Conservation (phyloP, 2,888 invertebrate genomes). For the Allacma fusca region DNA sequence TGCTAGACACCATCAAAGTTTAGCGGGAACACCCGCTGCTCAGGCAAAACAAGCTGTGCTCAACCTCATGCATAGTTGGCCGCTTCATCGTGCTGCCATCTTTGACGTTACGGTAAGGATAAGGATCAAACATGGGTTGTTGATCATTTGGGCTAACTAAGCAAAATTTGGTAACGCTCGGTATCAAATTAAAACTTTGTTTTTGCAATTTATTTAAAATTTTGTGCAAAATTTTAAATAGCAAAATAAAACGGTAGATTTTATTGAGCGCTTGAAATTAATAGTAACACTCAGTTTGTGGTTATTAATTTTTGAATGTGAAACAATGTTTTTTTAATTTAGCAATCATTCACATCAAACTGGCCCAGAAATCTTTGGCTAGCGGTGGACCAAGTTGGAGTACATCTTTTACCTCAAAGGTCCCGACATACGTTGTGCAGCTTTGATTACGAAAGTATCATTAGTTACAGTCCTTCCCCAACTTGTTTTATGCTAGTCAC, state of each 20-base stretch:
- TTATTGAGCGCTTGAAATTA: too few relatives aligned
- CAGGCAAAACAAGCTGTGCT: conserved; percentile 92
- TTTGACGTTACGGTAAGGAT: conserved; percentile 79
- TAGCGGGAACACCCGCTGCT: conserved; percentile 81
- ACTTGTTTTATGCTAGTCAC: conserved; percentile 94
- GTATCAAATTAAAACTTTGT: too few relatives aligned
- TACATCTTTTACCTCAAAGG: conserved; percentile 87
- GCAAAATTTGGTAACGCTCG: too few relatives aligned
- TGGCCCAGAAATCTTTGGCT: conserved; percentile 94
- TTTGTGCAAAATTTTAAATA: too few relatives aligned
- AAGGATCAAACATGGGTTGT: too few relatives aligned
- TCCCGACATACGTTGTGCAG: conserved; percentile 88
- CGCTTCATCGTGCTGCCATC: conserved; percentile 88
- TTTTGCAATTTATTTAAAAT: too few relatives aligned
- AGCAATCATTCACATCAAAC: conserved; percentile 96
- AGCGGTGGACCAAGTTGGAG: conserved; percentile 89
- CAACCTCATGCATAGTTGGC: conserved; percentile 92
- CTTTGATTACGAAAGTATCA: conserved; percentile 87
- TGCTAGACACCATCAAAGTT: conserved; percentile 87
- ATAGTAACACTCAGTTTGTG: too few relatives aligned
- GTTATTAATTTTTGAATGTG: too few relatives aligned
- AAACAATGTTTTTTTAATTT: conserved; percentile 59
- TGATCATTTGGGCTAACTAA: too few relatives aligned
- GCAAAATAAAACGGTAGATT: too few relatives aligned
- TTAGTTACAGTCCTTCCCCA: conserved; percentile 90